Conservation (phyloP, 2,888 invertebrate species). For the Chrysolina americana region DNA sequence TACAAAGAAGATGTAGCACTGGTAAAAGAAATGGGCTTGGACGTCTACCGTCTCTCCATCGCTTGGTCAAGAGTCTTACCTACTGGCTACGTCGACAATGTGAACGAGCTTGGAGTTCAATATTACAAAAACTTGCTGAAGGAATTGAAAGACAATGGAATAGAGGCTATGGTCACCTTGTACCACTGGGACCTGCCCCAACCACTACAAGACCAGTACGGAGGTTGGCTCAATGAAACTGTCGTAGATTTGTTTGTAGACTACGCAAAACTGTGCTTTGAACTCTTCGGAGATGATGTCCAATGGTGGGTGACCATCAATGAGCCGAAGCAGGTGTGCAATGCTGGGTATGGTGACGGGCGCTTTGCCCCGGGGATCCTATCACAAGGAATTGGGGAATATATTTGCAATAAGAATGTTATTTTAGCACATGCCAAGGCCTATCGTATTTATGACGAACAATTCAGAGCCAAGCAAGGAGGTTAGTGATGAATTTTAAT, state of each 20-base stretch:
- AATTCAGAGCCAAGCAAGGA: conserved; percentile 67
- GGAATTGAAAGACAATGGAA: conserved; percentile 30
- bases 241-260: conserved; percentile 78
- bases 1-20: conserved; percentile 76
- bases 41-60: conserved; percentile 67
- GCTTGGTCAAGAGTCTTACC: conserved; percentile 70
- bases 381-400: conserved; percentile 71
- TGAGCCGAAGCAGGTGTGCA: conserved; percentile 67
- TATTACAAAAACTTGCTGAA: conserved; percentile 50
- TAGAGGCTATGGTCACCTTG: conserved; percentile 42
- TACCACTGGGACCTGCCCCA: conserved; percentile 50
- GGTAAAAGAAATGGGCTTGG: conserved; percentile 73
- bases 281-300: conserved; percentile 70
- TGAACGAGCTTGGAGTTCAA: conserved; percentile 70
- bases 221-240: conserved; percentile 76
- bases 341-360: conserved; percentile 60
- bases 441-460: conserved; percentile 75
- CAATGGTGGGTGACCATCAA: conserved; percentile 72
- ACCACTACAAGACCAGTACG: conserved; percentile 67
- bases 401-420: conserved; percentile 76
- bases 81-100: conserved; percentile 69
- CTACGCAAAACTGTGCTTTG: conserved; percentile 71
- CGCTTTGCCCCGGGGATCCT: conserved; percentile 63
- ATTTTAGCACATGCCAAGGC: conserved; percentile 77
- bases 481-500: conserved; percentile 30